These are phyloP conservation scores for Dreissena polymorpha DNA, from an alignment of 1,140 invertebrate genomes.

Conservation along the genomic window DNA sequence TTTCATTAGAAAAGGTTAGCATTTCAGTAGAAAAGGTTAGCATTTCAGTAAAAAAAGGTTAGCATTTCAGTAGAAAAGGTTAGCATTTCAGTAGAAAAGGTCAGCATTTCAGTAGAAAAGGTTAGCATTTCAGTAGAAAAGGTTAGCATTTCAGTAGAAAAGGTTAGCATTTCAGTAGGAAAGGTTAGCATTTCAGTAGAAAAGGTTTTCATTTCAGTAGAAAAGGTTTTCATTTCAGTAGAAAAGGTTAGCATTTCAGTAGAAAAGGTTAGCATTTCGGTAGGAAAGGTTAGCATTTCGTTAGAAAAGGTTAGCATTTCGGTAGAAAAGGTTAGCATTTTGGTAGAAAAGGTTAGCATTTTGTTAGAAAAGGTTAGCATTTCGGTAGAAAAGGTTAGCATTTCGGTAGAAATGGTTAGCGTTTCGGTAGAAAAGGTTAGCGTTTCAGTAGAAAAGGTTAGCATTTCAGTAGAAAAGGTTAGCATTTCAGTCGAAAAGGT, in stretches of 20 bases:
- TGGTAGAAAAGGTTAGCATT: constrained; percentile 15
- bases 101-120: constrained; percentile 13
- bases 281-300: constrained; percentile 13
- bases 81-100: constrained; percentile 6
- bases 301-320: constrained; percentile 15
- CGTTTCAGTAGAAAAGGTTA: constrained; percentile 13
- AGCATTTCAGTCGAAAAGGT: constrained; percentile 1
- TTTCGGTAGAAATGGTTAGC: too few relatives aligned
- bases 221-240: constrained; percentile 11
- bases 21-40: constrained; percentile 18
- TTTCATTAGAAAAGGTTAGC: constrained; percentile 15
- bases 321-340: constrained; percentile 15
- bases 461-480: constrained; percentile 18
- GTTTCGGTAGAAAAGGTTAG: constrained; percentile 24
- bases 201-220: constrained; percentile 10
- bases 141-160: constrained; percentile 12
- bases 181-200: constrained; percentile 17
- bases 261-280: constrained; percentile 5
- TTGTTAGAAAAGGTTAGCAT: constrained; percentile 15
- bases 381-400: constrained; percentile 20
- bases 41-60: constrained; percentile 16
- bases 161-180: constrained; percentile 12
- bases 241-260: constrained; percentile 15
- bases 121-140: constrained; percentile 15
- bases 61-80: constrained; percentile 12